Conservation (phyloP, 2,797 vertebrate species). For the Neostethus bicornis region DNA sequence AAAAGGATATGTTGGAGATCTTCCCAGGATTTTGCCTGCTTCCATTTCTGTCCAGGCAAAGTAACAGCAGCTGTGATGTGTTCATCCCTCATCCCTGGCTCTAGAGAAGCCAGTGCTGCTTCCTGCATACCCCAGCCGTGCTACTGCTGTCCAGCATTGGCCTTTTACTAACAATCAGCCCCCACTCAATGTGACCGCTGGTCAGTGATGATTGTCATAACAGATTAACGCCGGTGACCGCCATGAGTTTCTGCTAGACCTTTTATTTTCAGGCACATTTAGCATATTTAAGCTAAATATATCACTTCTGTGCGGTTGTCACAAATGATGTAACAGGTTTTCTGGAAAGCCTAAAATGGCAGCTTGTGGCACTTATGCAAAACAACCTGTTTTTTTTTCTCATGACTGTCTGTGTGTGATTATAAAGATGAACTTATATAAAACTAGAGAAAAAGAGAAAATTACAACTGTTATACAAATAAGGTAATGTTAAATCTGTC, state of each 20-base stretch:
- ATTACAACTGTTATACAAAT: too few species aligned
- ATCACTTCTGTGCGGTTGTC: constrained; percentile 31
- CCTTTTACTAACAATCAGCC: constrained; percentile 55
- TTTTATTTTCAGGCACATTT: constrained; percentile 54
- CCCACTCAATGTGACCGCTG: constrained; percentile 40
- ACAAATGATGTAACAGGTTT: constrained; percentile 33
- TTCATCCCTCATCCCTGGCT: constrained; percentile 40
- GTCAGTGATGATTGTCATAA: constrained; percentile 62
- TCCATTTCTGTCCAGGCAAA: constrained; percentile 35
- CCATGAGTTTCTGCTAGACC: constrained; percentile 29
- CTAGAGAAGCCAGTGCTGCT: constrained; percentile 17
- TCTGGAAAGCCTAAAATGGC: constrained; percentile 17
- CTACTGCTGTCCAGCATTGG: constrained; percentile 24
- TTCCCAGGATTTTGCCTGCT: constrained; percentile 41
- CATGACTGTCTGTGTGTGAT: constrained; percentile 17
- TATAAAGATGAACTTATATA: constrained; percentile 16
- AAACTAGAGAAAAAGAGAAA: not conserved
- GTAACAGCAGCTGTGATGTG: constrained; percentile 55
- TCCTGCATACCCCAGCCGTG: constrained; percentile 31
- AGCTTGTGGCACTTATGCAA: constrained; percentile 38
- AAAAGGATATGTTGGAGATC: constrained; percentile 34
- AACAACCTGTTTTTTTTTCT: constrained; percentile 27
- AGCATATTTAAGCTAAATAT: constrained; percentile 19
- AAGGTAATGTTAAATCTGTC: too few species aligned
- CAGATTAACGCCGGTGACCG: constrained; percentile 48